Evolutionary conservation across 2,113 vertebrate species (phyloP).

Genomic region (Sprattus sprattus): DNA sequence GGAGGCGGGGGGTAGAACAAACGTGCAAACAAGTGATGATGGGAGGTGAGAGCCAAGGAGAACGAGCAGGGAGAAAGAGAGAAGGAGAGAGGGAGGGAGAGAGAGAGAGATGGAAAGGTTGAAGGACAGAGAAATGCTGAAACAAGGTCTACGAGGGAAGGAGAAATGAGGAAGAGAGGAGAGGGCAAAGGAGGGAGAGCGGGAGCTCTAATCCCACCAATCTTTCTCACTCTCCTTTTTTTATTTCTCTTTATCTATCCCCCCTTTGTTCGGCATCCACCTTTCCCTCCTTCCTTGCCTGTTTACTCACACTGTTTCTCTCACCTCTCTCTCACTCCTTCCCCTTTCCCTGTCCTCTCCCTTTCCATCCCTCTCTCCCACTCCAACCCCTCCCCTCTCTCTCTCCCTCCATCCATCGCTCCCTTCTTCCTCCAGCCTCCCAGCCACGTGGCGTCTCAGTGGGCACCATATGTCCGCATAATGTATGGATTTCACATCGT

Average conservation of each 20-base stretch:
- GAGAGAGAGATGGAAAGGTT: constrained; percentile 22
- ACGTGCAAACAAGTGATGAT: neutral
- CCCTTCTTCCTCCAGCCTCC: neutral
- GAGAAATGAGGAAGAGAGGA: neutral
- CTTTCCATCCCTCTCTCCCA: neutral
- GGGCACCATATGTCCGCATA: constrained; percentile 65
- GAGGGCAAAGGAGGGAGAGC: neutral
- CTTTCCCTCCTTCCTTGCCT: constrained; percentile 39
- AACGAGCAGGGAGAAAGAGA: constrained; percentile 23
- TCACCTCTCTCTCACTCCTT: neutral
- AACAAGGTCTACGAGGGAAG: neutral
- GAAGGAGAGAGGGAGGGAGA: constrained; percentile 44
- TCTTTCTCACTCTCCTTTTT: neutral
- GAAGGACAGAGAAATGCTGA: constrained; percentile 19
- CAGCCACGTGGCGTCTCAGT: constrained; percentile 36
- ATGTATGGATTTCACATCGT: constrained; percentile 57
- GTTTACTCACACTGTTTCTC: constrained; percentile 32
- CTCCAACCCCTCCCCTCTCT: constrained; percentile 27
- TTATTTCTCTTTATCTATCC: neutral
- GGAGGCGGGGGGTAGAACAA: neutral
- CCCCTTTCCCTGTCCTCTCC: neutral
- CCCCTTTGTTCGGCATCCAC: neutral
- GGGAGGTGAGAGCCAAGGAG: neutral
- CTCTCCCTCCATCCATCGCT: constrained; percentile 24
- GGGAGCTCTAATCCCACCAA: neutral